These are phyloP conservation scores for Hypocryptadius cinnamomeus DNA, from an alignment of 2,113 vertebrate species.

Conservation along the genomic window DNA sequence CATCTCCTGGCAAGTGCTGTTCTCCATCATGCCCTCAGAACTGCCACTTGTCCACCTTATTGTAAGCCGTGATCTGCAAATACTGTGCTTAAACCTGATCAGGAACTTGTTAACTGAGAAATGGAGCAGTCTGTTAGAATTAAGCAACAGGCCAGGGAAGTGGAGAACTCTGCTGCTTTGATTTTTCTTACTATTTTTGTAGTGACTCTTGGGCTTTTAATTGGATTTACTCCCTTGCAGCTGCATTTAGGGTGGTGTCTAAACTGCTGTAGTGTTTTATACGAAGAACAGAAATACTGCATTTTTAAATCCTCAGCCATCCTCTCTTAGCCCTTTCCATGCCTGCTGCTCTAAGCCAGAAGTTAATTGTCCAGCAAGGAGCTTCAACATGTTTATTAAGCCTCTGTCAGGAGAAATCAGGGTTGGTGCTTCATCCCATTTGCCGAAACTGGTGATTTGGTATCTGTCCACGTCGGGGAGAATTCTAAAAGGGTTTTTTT, in stretches of 20 bases:
- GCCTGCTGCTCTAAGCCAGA: background rate
- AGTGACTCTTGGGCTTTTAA: background rate
- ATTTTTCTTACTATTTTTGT: background rate
- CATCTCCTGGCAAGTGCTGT: background rate
- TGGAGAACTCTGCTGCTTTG: background rate
- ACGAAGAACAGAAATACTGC: background rate
- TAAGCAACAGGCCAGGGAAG: background rate
- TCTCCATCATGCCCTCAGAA: background rate
- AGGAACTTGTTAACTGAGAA: background rate
- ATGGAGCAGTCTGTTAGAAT: background rate
- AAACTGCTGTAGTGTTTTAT: background rate
- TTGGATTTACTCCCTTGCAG: background rate
- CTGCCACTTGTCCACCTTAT: background rate
- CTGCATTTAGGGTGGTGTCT: background rate
- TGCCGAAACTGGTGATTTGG: background rate
- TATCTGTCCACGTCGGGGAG: background rate
- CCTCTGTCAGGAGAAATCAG: background rate
- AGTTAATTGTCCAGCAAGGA: background rate
- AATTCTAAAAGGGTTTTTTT: slow-evolving; percentile 42
- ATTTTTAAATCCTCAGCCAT: slow-evolving; percentile 25
- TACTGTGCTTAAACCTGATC: background rate
- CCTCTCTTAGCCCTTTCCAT: background rate
- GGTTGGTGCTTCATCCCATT: background rate
- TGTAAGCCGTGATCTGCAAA: background rate
- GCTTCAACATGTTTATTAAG: background rate